These are phyloP conservation scores for Arothron firmamentum DNA, from an alignment of 2,113 vertebrate genomes.

Conservation along the genomic window DNA sequence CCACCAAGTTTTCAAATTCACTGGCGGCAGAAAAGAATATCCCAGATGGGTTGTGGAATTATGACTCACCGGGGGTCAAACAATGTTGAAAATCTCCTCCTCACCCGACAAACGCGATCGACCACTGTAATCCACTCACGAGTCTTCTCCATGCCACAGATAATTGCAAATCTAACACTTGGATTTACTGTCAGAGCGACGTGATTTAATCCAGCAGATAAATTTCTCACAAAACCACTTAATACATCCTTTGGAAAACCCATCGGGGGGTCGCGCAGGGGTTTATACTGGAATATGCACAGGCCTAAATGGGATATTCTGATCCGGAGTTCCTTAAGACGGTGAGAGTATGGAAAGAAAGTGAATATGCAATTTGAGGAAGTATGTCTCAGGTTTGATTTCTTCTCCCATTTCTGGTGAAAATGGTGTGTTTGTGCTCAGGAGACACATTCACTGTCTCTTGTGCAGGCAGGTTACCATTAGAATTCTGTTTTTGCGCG, in stretches of 20 bases:
- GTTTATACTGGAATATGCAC: slow-evolving; percentile 17
- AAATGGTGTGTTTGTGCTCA: background rate
- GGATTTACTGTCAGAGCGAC: slow-evolving; percentile 16
- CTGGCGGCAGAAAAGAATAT: background rate
- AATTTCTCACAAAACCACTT: slow-evolving; percentile 6
- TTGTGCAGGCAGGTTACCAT: slow-evolving; percentile 1
- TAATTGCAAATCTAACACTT: slow-evolving; percentile 8
- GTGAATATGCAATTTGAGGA: background rate
- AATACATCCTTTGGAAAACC: slow-evolving; percentile 21
- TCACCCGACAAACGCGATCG: slow-evolving; percentile 7
- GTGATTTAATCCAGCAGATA: slow-evolving; percentile 21
- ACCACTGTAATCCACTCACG: slow-evolving; percentile 26
- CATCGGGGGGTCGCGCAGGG: slow-evolving; percentile 16
- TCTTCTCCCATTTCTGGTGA: background rate
- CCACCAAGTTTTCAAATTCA: background rate
- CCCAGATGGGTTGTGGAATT: background rate
- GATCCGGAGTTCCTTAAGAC: background rate
- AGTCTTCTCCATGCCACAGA: slow-evolving; percentile 1
- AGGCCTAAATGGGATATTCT: slow-evolving; percentile 16
- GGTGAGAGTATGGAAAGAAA: background rate
- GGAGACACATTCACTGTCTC: background rate
- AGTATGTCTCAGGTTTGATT: background rate
- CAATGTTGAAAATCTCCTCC: slow-evolving; percentile 11
- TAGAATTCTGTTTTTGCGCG: background rate
- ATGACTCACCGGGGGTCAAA: slow-evolving; percentile 2